Evolutionary conservation across 2,888 invertebrate genomes (phyloP).

Genomic region (Eremobia ochroleuca): DNA sequence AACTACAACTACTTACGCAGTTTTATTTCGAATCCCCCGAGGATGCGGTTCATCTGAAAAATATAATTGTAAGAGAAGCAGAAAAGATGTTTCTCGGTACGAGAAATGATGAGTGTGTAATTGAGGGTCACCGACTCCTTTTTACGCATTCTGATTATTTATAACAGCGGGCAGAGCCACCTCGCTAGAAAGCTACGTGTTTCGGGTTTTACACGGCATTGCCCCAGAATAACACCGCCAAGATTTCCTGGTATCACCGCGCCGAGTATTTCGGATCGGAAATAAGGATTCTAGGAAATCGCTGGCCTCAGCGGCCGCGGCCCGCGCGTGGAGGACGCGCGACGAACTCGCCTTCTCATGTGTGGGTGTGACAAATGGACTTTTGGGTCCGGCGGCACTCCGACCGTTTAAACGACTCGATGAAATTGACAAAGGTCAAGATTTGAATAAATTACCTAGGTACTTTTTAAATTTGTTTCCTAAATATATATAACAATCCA

Average conservation of each 20-base stretch:
- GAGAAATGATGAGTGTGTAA: conserved; percentile 76
- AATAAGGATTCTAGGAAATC: conserved; percentile 88
- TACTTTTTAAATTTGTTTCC: conserved; percentile 1
- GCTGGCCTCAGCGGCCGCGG: conserved; percentile 81
- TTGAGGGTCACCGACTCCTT: conserved; percentile 85
- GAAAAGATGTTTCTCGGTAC: conserved; percentile 69
- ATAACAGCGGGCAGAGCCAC: conserved; percentile 85
- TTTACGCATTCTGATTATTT: conserved; percentile 86
- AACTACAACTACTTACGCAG: conserved; percentile 66
- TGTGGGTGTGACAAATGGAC: conserved; percentile 66
- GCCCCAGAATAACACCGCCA: conserved; percentile 88
- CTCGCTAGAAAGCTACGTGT: conserved; percentile 87
- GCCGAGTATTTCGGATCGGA: conserved; percentile 89
- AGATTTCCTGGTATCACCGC: conserved; percentile 87
- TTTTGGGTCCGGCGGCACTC: conserved; percentile 34
- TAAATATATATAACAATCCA: not conserved
- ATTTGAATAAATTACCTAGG: conserved; percentile 24
- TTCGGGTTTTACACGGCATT: conserved; percentile 87
- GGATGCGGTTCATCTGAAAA: conserved; percentile 32
- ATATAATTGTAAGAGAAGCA: conserved; percentile 45
- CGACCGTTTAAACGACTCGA: conserved; percentile 24
- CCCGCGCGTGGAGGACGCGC: conserved; percentile 76
- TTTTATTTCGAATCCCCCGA: conserved; percentile 60
- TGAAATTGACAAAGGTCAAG: conserved; percentile 59
- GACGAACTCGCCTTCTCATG: conserved; percentile 55